Evolutionary conservation across 2,113 vertebrate species (phyloP), one percentile per base, ranked within the genome.

Genomic region (Prietella phreatophila): DNA sequence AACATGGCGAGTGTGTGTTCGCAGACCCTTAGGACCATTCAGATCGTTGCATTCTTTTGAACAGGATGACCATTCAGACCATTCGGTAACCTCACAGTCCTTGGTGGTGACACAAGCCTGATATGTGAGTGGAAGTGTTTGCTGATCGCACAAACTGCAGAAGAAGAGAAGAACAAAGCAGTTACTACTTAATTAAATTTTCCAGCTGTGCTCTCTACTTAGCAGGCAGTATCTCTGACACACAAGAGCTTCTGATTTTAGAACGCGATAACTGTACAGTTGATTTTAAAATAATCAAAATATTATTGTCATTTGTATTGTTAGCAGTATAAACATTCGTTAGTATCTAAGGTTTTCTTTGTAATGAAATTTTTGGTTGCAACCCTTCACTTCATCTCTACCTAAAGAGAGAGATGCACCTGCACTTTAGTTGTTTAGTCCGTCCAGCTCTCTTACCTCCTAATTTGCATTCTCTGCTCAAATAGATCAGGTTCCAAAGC

Each of bases 11-110:
- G 92, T 96, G 27, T 97, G 96, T 0, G 92, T 92, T 1, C 95
- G 96, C 10, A 94, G 94, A 11, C 98, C 98, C 73, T 94, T 94
- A 6, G 97, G 95, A 17, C 96, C 96, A 0, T 94, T 95, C 83
- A 88, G 90, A 85, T 97, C 95, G 2, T 96, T 96, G 91, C 98
- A 99, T 0, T 95, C 94, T 94, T 96, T 97, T 82, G 97, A 97
- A 91, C 98, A 99, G 1, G 93, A 84, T 0, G 96, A 96, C 98
- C 98, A 99, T 56, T 97, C 96, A 0, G 96, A 95, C 98, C 98
- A 99, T 81, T 98, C 97, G 0, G 95, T 96, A 80, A 97, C 95
- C 61, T 97, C 96, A 69, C 98, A 99, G 90, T 97, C 97, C 93
- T 96, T 98, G 53, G 94, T 92, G 61, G 97, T 94, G 85, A 99